These are phyloP conservation scores for Drosophila baimaii DNA, from an alignment of 1,140 invertebrate species.

Conservation along the genomic window DNA sequence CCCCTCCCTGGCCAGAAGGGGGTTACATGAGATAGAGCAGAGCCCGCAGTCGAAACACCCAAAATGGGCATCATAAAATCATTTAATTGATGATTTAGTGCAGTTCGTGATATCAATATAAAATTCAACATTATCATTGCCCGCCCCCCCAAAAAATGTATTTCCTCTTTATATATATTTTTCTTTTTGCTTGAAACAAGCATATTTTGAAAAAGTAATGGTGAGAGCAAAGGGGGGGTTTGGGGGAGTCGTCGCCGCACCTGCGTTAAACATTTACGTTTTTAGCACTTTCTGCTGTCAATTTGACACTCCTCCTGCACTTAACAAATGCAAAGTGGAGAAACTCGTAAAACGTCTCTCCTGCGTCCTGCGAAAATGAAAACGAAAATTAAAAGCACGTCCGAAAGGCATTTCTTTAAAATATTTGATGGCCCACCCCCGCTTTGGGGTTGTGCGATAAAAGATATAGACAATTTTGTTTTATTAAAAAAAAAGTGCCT, in stretches of 20 bases:
- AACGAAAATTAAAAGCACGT: slow-evolving; percentile 26
- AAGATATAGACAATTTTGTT: not conserved
- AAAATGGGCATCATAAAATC: slow-evolving; percentile 70
- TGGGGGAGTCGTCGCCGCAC: no score
- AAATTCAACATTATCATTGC: slow-evolving; percentile 42
- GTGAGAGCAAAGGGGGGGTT: not conserved
- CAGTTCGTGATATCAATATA: slow-evolving; percentile 67
- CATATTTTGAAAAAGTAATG: slow-evolving; percentile 16
- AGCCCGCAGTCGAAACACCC: slow-evolving; percentile 17
- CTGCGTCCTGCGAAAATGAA: slow-evolving; percentile 7
- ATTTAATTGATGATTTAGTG: slow-evolving; percentile 73
- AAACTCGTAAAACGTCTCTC: slow-evolving; percentile 31
- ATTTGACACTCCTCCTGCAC: slow-evolving; percentile 39
- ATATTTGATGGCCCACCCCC: slow-evolving; percentile 7
- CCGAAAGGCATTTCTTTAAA: slow-evolving; percentile 17
- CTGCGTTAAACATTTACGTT: slow-evolving; percentile 49
- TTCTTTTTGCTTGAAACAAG: slow-evolving; percentile 10
- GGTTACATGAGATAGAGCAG: slow-evolving; percentile 17
- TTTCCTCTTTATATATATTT: no score
- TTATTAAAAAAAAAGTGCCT: not conserved
- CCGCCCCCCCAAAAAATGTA: no score
- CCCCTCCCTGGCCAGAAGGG: not conserved
- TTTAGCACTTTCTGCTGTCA: slow-evolving; percentile 50
- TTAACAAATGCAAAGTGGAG: slow-evolving; percentile 47
- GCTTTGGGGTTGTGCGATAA: no score